These are phyloP conservation scores for Pachypeltis micranthus DNA, from an alignment of 1,140 invertebrate genomes.

Conservation along the genomic window DNA sequence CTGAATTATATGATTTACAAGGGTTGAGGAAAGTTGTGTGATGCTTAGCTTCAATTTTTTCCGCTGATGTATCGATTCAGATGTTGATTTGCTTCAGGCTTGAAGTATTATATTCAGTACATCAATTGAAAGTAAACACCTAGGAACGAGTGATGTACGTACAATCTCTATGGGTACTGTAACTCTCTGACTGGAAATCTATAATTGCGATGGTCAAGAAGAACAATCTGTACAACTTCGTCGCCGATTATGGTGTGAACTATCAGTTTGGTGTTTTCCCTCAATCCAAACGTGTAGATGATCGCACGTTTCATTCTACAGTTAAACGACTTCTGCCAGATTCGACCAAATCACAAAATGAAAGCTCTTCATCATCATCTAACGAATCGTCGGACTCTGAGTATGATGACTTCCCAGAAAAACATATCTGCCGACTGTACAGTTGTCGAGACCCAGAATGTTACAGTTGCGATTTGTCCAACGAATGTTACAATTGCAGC, in stretches of 20 bases:
- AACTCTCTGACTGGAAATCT: too few relatives aligned
- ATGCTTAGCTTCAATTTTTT: too few relatives aligned
- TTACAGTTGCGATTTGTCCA: not conserved
- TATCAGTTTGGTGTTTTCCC: not conserved
- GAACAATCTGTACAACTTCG: not conserved
- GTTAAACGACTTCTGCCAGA: not conserved
- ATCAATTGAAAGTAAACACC: too few relatives aligned
- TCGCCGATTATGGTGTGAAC: not conserved
- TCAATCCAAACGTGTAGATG: not conserved
- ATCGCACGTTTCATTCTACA: not conserved
- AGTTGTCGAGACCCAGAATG: not conserved
- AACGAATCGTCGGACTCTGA: not conserved
- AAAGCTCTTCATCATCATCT: conserved; percentile 4
- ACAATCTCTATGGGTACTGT: too few relatives aligned
- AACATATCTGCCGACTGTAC: not conserved
- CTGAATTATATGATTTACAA: too few relatives aligned
- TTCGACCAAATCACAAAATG: not conserved
- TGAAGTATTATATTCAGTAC: too few relatives aligned
- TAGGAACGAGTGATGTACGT: too few relatives aligned
- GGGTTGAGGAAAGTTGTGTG: too few relatives aligned
- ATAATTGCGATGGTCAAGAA: too few relatives aligned
- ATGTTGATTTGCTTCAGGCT: too few relatives aligned
- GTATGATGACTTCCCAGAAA: not conserved
- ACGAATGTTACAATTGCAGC: not conserved
- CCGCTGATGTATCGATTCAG: too few relatives aligned